Percentiles rank a stretch among this genome's conserved stretches.
phyloP scores from a whole-genome alignment of 1,140 invertebrate species.

The Physella acuta region DNA sequence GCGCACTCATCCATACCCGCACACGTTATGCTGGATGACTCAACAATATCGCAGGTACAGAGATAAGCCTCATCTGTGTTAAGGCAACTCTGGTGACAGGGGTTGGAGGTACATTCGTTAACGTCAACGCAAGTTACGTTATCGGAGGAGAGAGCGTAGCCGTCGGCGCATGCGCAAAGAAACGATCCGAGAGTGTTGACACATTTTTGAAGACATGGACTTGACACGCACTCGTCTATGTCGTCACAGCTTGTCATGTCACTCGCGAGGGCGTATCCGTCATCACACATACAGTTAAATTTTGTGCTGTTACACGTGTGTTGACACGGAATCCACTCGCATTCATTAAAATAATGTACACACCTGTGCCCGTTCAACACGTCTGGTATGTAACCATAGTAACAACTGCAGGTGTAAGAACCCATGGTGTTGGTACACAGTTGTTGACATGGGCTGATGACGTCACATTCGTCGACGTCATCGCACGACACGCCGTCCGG shows the following conservation, averaged over 20 bases:
- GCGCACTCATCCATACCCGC: not conserved
- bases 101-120: constrained; percentile 30
- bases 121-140: constrained; percentile 21
- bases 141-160: constrained; percentile 18
- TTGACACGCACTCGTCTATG: not conserved
- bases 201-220: not conserved
- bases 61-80: constrained; percentile 28
- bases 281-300: not conserved
- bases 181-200: constrained; percentile 21
- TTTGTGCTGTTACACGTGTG: not conserved
- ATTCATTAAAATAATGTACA: not conserved
- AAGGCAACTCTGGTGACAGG: constrained; percentile 30
- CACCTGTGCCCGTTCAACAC: constrained; percentile 9
- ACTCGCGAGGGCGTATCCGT: not conserved
- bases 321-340: not conserved
- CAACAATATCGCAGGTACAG: not conserved
- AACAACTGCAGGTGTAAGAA: not conserved
- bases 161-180: constrained; percentile 28
- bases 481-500: not conserved
- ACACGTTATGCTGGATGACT: not conserved
- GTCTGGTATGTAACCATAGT: not conserved
- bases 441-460: not conserved
- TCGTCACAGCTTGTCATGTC: not conserved
- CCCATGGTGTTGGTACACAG: not conserved
- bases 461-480: not conserved